phyloP scores from a whole-genome alignment of 2,797 vertebrate genomes.

The Austrolebias charrua region DNA sequence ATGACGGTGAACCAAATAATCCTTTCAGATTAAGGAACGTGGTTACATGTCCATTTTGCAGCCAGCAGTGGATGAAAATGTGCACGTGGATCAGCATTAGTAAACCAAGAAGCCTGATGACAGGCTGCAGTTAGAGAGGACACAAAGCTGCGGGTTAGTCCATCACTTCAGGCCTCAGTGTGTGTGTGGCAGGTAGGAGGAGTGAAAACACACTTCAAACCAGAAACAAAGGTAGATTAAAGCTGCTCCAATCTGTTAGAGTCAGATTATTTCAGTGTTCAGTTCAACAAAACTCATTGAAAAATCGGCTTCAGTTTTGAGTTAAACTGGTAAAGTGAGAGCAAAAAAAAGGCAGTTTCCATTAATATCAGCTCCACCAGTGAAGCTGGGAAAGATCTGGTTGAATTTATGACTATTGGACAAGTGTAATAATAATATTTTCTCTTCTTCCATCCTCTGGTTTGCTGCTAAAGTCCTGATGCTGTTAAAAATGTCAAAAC shows the following conservation, averaged over 20 bases:
- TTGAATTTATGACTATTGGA: not conserved
- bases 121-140: constrained; percentile 2
- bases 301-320: no score
- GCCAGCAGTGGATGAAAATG: not conserved
- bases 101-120: constrained; percentile 9
- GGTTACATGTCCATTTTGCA: not conserved
- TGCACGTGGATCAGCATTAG: not conserved
- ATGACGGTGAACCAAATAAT: not conserved
- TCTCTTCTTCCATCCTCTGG: constrained; percentile 1
- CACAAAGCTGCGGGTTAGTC: not conserved
- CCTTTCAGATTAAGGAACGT: constrained; percentile 24
- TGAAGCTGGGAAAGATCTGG: not conserved
- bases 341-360: not conserved
- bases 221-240: no score
- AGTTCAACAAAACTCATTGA: no score
- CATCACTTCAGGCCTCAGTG: no score
- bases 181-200: no score
- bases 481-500: not conserved
- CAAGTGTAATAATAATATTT: not conserved
- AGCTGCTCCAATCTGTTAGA: no score
- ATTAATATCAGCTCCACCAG: not conserved
- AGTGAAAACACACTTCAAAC: no score
- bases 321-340: no score
- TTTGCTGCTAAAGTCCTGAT: not conserved
- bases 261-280: no score